phyloP scores from a whole-genome alignment of 2,113 vertebrate genomes.

The Lepidothrix coronata region DNA sequence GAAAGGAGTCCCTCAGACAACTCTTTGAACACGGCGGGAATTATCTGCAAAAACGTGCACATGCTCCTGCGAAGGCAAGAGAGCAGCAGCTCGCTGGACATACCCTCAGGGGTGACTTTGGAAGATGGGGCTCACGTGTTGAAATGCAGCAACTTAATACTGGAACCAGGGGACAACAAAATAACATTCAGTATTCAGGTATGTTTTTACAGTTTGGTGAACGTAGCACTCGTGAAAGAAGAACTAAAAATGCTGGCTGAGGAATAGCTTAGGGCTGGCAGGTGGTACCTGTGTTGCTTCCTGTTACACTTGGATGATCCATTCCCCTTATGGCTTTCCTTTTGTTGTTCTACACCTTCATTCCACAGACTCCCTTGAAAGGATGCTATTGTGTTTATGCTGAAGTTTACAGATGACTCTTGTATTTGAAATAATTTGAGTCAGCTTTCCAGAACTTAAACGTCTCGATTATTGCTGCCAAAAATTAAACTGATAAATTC shows the following conservation, averaged over 20 bases:
- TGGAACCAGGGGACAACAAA: slow-evolving; percentile 88
- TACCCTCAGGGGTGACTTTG: slow-evolving; percentile 68
- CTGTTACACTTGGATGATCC: not conserved
- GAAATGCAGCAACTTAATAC: slow-evolving; percentile 75
- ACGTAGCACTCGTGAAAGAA: not conserved
- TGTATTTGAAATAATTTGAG: not conserved
- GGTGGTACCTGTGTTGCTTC: not conserved
- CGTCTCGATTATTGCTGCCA: not conserved
- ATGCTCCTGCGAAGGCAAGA: slow-evolving; percentile 87
- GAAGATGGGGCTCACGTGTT: slow-evolving; percentile 85
- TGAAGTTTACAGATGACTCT: not conserved
- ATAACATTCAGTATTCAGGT: slow-evolving; percentile 87
- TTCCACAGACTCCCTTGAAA: not conserved
- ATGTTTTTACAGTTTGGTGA: slow-evolving; percentile 3
- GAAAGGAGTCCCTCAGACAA: slow-evolving; percentile 90
- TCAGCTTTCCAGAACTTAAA: not conserved
- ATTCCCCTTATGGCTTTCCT: not conserved
- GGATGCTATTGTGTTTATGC: not conserved
- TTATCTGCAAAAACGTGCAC: slow-evolving; percentile 93
- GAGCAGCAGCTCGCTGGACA: slow-evolving; percentile 77
- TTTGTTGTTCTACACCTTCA: not conserved
- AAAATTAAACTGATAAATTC: not conserved
- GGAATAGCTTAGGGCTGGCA: not conserved
- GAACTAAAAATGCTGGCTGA: not conserved
- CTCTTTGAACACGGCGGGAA: slow-evolving; percentile 82